Evolutionary conservation across 2,113 vertebrate species (phyloP).

Genomic region (Rhinoptilus africanus): DNA sequence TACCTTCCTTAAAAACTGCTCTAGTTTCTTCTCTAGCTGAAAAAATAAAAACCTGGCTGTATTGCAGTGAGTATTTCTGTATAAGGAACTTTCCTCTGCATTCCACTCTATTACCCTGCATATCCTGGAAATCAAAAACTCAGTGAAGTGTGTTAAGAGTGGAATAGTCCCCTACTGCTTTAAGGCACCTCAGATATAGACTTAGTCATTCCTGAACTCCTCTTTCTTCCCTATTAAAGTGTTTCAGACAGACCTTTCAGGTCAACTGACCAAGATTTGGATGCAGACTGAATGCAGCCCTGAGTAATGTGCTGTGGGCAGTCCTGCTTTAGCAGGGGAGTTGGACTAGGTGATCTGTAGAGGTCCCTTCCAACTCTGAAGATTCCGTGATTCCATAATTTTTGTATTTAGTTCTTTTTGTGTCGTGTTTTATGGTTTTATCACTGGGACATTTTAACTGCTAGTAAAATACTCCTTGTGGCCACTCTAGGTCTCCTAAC

Average conservation of each 20-base stretch:
- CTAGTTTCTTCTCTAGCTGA: not conserved
- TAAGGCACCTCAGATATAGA: not conserved
- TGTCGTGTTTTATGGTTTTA: not conserved
- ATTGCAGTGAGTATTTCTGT: not conserved
- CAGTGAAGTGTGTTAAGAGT: conserved; percentile 19
- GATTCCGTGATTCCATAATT: too few species aligned
- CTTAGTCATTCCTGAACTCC: not conserved
- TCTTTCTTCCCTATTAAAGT: not conserved
- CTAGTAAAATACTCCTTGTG: not conserved
- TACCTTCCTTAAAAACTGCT: not conserved
- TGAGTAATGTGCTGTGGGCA: too few species aligned
- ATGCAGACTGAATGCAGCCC: too few species aligned
- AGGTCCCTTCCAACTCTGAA: too few species aligned
- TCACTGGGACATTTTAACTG: not conserved
- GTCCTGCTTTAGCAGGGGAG: too few species aligned
- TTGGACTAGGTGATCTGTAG: too few species aligned
- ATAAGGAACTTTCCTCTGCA: not conserved
- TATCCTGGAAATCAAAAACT: conserved; percentile 6
- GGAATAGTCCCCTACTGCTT: not conserved
- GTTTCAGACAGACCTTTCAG: not conserved
- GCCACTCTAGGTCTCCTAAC: not conserved
- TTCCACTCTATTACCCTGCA: not conserved
- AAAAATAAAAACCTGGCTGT: conserved; percentile 17
- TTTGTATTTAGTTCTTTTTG: conserved; percentile 8
- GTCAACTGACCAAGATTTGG: not conserved